phyloP scores from a whole-genome alignment of 2,888 invertebrate species.

The Psococerastis gibbosa region DNA sequence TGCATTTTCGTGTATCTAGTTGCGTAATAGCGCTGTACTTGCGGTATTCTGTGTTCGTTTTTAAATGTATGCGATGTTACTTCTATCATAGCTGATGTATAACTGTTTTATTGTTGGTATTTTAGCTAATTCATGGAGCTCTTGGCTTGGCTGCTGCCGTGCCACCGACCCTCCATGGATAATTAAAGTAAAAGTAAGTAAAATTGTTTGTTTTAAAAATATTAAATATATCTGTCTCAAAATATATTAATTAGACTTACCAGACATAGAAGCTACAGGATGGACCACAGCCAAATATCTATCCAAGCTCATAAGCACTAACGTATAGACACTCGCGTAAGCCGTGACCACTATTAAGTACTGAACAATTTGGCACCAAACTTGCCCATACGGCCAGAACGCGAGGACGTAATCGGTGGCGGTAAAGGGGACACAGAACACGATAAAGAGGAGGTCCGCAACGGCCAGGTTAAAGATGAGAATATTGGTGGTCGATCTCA shows the following conservation, averaged over 20 bases:
- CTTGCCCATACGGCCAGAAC: constrained; percentile 77
- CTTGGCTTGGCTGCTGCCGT: no score
- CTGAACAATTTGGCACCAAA: constrained; percentile 80
- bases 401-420: constrained; percentile 75
- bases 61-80: no score
- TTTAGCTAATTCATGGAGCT: no score
- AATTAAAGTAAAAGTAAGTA: no score
- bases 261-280: constrained; percentile 72
- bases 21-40: no score
- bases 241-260: neutral
- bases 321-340: constrained; percentile 81
- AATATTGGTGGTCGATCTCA: constrained; percentile 85
- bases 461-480: constrained; percentile 78
- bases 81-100: no score
- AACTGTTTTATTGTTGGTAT: no score
- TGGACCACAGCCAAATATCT: constrained; percentile 84
- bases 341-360: constrained; percentile 84
- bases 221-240: no score
- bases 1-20: no score
- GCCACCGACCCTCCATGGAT: no score
- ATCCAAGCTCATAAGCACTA: constrained; percentile 86
- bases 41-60: no score
- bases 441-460: constrained; percentile 77
- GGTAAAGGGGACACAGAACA: constrained; percentile 88
- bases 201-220: no score